phyloP scores from a whole-genome alignment of 2,797 vertebrate species.

The Urosaurus nigricauda region DNA sequence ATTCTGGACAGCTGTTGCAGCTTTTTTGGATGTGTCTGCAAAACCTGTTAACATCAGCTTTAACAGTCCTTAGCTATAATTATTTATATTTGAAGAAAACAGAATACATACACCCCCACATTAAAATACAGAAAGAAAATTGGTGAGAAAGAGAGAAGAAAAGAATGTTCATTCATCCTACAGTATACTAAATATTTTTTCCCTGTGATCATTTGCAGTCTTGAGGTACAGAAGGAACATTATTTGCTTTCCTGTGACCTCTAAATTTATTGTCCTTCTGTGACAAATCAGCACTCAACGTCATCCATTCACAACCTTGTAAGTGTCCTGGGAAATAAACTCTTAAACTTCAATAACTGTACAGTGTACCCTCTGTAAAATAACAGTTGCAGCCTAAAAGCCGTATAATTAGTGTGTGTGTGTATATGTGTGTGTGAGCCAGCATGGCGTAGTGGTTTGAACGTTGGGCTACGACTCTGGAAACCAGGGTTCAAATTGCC shows the following conservation, averaged over 20 bases:
- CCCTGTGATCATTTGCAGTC: background rate
- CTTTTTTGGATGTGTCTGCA: slow-evolving; percentile 44
- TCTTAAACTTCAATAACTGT: slow-evolving; percentile 81
- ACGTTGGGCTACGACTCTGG: too few species aligned
- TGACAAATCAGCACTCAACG: slow-evolving; percentile 81
- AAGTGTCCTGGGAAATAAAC: slow-evolving; percentile 80
- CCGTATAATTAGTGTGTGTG: too few species aligned
- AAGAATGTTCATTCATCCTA: background rate
- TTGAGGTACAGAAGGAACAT: slow-evolving; percentile 74
- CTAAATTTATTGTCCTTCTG: slow-evolving; percentile 80
- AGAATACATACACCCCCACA: slow-evolving; percentile 47
- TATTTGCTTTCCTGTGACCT: slow-evolving; percentile 77
- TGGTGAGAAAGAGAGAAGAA: background rate
- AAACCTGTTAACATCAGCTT: slow-evolving; percentile 71
- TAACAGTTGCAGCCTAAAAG: too few species aligned
- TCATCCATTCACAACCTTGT: slow-evolving; percentile 83
- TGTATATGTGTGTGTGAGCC: too few species aligned
- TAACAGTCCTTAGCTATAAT: slow-evolving; percentile 73
- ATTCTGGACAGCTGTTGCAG: slow-evolving; percentile 44
- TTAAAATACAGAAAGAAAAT: background rate
- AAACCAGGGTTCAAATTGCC: too few species aligned
- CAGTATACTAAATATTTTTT: background rate
- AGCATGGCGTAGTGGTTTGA: too few species aligned
- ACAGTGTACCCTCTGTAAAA: slow-evolving; percentile 11
- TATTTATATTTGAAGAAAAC: slow-evolving; percentile 74